phyloP scores from a whole-genome alignment of 2,888 invertebrate species.

The Tanaodytes sp. region DNA sequence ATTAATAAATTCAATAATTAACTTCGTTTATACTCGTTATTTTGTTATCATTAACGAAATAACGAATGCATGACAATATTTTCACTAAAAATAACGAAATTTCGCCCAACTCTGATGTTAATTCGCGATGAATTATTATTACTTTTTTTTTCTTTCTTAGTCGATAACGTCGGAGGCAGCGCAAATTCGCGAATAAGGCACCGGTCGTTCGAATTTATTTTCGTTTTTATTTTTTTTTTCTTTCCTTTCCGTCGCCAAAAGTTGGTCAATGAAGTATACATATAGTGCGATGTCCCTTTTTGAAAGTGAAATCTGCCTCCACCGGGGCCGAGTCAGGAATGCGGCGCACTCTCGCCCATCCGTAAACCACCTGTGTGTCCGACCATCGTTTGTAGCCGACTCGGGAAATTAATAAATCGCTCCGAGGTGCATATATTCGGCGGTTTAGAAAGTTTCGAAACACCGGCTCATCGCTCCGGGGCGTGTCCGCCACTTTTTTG shows the following conservation, averaged over 20 bases:
- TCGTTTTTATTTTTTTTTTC: conserved; percentile 31
- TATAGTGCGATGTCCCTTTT: conserved; percentile 49
- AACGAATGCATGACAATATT: too few species aligned
- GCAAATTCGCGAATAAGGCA: too few species aligned
- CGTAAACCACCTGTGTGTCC: conserved; percentile 45
- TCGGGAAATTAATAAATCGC: conserved; percentile 55
- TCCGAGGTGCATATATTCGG: conserved; percentile 45
- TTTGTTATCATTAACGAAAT: too few species aligned
- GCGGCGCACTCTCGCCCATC: conserved; percentile 18
- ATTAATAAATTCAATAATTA: too few species aligned
- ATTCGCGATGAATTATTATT: too few species aligned
- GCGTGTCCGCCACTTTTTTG: conserved; percentile 35
- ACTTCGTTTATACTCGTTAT: too few species aligned
- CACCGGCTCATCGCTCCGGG: conserved; percentile 42
- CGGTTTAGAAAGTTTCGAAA: conserved; percentile 54
- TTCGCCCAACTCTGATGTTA: too few species aligned
- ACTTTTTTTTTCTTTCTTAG: too few species aligned
- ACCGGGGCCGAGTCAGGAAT: conserved; percentile 28
- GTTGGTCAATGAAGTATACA: conserved; percentile 51
- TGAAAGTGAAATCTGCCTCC: conserved; percentile 52
- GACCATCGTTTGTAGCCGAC: conserved; percentile 40
- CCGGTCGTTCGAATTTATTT: too few species aligned
- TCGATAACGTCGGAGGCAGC: too few species aligned
- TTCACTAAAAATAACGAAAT: too few species aligned
- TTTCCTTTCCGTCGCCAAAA: conserved; percentile 40